phyloP scores from a whole-genome alignment of 2,113 vertebrate genomes.

The Leucosticte australis region DNA sequence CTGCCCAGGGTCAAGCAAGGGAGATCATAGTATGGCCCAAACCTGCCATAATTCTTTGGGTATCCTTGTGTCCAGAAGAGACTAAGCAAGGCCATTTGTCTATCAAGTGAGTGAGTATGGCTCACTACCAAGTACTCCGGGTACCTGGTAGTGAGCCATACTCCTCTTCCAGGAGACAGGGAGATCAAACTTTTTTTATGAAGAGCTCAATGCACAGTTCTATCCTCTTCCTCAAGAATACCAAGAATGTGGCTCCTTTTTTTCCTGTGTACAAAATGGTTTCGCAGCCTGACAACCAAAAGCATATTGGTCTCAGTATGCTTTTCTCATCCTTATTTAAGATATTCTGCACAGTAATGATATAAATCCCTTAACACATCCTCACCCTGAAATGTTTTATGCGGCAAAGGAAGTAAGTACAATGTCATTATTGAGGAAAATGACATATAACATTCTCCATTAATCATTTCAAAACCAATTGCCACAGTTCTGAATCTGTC shows the following conservation, averaged over 20 bases:
- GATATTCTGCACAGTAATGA: not conserved
- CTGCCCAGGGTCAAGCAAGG: not conserved
- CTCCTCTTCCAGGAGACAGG: not conserved
- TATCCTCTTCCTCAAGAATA: not conserved
- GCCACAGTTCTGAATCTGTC: not conserved
- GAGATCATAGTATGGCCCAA: not conserved
- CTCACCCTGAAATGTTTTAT: not conserved
- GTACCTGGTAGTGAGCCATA: not conserved
- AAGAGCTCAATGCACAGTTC: not conserved
- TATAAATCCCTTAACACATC: not conserved
- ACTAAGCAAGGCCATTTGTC: not conserved
- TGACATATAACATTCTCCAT: not conserved
- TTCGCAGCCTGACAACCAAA: not conserved
- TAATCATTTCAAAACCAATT: slow-evolving; percentile 33
- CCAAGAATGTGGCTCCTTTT: not conserved
- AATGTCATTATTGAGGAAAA: not conserved
- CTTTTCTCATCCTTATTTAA: not conserved
- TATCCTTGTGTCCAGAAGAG: not conserved
- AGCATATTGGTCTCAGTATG: accelerated
- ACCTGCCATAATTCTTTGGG: not conserved
- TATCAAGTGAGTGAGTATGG: not conserved
- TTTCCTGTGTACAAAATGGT: not conserved
- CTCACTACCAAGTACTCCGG: not conserved
- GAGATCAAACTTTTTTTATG: not conserved
- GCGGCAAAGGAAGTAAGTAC: not conserved